phyloP scores from a whole-genome alignment of 2,797 vertebrate species.

The Hyperoplus lanceolatus region DNA sequence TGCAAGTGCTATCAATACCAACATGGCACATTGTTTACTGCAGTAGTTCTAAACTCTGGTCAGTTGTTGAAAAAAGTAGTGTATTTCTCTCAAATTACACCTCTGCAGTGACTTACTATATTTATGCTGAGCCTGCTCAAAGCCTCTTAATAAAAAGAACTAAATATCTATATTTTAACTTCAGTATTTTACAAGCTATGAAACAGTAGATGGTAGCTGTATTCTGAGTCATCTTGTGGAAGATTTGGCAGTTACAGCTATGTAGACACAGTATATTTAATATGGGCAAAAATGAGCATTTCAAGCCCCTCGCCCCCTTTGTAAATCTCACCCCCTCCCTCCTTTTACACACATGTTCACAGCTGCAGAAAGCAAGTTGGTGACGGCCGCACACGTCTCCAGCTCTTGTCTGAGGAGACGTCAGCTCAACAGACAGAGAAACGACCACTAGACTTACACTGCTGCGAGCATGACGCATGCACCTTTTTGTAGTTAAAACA shows the following conservation, averaged over 20 bases:
- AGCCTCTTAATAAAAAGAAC: conserved; percentile 90
- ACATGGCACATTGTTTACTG: conserved; percentile 94
- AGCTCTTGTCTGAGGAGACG: conserved; percentile 73
- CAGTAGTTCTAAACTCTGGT: conserved; percentile 86
- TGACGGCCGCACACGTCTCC: conserved; percentile 76
- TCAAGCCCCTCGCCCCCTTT: conserved; percentile 59
- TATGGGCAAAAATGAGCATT: conserved; percentile 72
- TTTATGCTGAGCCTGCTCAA: conserved; percentile 97
- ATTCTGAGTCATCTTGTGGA: conserved; percentile 81
- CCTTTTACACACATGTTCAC: conserved; percentile 14
- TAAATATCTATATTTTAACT: conserved; percentile 87
- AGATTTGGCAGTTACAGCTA: conserved; percentile 91
- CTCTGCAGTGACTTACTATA: conserved; percentile 88
- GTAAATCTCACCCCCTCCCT: conserved; percentile 8
- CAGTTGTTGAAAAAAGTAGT: conserved; percentile 88
- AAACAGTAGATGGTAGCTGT: conserved; percentile 88
- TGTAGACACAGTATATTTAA: conserved; percentile 86
- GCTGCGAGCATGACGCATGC: conserved; percentile 74
- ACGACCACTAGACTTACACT: conserved; percentile 72
- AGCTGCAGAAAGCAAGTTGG: conserved; percentile 78
- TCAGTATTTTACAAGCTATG: conserved; percentile 89
- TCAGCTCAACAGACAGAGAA: conserved; percentile 73
- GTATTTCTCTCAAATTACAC: conserved; percentile 87
- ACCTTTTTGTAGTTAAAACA: conserved; percentile 67
- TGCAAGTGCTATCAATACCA: conserved; percentile 90